Evolutionary conservation across 1,140 invertebrate genomes (phyloP).

Genomic region (Phymorhynchus buccinoides): DNA sequence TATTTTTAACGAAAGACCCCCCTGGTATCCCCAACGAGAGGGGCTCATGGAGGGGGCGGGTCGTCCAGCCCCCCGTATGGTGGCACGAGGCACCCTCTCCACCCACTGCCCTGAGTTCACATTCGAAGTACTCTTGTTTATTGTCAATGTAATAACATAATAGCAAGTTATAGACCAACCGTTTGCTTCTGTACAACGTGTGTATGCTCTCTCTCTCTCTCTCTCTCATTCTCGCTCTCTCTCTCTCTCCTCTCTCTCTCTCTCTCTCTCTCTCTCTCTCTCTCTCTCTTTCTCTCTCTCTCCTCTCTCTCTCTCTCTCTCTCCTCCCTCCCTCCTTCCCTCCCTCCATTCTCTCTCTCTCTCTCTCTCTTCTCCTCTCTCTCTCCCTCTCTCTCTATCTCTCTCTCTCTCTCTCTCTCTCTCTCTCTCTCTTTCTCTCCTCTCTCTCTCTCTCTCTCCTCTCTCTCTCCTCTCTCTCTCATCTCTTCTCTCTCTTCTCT

Average conservation of each 20-base stretch:
- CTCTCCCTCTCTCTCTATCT: neutral
- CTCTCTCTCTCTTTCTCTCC: neutral
- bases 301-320: neutral
- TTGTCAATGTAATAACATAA: neutral
- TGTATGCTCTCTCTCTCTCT: neutral
- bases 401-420: neutral
- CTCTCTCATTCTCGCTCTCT: neutral
- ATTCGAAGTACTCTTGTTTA: no score
- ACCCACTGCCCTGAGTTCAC: no score
- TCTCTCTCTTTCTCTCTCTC: neutral
- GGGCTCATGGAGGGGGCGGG: no score
- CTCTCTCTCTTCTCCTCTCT: neutral
- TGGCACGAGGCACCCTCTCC: no score
- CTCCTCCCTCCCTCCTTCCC: neutral
- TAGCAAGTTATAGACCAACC: neutral
- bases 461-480: no score
- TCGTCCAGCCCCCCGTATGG: no score
- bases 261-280: neutral
- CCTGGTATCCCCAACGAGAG: no score
- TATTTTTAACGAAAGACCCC: no score
- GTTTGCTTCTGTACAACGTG: neutral
- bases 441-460: neutral
- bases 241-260: no score
- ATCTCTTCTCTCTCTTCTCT: no score
- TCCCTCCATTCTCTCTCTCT: neutral